These are phyloP conservation scores for Lasioglossum figueresi DNA, from an alignment of 2,888 invertebrate genomes.

Conservation along the genomic window DNA sequence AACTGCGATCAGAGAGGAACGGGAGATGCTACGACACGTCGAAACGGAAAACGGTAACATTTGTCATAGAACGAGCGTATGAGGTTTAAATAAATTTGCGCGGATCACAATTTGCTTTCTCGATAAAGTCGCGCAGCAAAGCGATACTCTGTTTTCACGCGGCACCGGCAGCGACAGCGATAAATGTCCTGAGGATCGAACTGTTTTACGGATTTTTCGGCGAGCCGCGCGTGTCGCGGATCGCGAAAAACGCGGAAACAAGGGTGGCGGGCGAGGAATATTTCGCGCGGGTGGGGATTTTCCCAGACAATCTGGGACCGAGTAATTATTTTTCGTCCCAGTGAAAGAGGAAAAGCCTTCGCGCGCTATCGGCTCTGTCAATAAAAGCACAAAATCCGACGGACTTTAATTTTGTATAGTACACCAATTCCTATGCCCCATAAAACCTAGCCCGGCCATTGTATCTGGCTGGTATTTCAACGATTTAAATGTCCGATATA, in stretches of 20 bases:
- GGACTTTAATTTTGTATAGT: slow-evolving; percentile 61
- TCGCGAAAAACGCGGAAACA: not conserved
- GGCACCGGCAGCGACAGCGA: not conserved
- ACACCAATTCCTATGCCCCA: slow-evolving; percentile 43
- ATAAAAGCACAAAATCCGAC: slow-evolving; percentile 47
- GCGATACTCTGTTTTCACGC: not conserved
- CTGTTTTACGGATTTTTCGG: slow-evolving; percentile 18
- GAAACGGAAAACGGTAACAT: not conserved
- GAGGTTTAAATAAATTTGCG: not conserved
- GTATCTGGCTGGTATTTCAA: slow-evolving; percentile 68
- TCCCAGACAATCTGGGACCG: slow-evolving; percentile 12
- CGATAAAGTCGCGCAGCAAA: not conserved
- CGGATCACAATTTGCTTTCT: not conserved
- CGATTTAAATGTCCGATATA: slow-evolving; percentile 59
- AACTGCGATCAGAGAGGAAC: not conserved
- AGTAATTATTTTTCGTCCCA: slow-evolving; percentile 49
- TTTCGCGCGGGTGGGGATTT: slow-evolving; percentile 27
- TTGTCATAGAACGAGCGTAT: not conserved
- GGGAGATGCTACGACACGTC: not conserved
- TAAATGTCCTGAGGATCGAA: slow-evolving; percentile 7
- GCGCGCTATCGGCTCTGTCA: slow-evolving; percentile 12
- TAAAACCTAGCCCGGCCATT: slow-evolving; percentile 68
- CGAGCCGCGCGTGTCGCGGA: not conserved
- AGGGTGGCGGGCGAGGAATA: not conserved
- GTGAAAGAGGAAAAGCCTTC: slow-evolving; percentile 5